Evolutionary conservation across 2,113 vertebrate genomes (phyloP).

Genomic region (Rana temporaria): DNA sequence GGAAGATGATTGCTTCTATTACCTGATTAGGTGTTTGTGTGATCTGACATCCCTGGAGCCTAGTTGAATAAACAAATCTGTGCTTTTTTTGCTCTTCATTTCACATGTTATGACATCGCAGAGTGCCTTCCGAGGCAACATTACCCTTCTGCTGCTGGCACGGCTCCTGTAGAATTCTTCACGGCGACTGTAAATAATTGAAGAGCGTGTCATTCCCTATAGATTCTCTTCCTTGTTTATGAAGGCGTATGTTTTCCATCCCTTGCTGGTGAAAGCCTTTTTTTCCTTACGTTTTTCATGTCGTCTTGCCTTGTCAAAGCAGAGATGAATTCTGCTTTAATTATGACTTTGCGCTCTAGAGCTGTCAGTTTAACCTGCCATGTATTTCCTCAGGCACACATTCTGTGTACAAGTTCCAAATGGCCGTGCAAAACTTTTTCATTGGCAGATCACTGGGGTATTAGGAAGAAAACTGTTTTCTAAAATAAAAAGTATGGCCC

Average conservation of each 20-base stretch:
- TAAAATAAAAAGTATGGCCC: no score
- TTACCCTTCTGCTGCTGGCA: conserved; percentile 37
- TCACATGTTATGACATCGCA: conserved; percentile 20
- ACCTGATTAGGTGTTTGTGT: conserved; percentile 33
- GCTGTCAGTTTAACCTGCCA: neutral
- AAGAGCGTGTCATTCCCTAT: conserved; percentile 35
- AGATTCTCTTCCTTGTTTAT: conserved; percentile 20
- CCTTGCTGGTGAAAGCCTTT: neutral
- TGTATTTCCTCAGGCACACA: neutral
- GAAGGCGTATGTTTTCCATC: conserved; percentile 13
- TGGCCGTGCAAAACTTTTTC: no score
- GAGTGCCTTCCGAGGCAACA: conserved; percentile 29
- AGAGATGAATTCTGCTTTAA: neutral
- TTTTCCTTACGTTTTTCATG: conserved; percentile 5
- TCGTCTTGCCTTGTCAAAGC: neutral
- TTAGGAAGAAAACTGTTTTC: no score
- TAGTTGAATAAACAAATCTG: conserved; percentile 44
- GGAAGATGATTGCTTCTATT: conserved; percentile 27
- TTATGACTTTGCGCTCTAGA: no score
- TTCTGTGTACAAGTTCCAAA: no score
- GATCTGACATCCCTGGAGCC: conserved; percentile 36
- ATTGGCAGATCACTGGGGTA: no score
- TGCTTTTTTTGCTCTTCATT: conserved; percentile 28
- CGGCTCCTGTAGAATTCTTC: conserved; percentile 4
- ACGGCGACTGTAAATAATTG: conserved; percentile 28